Evolutionary conservation across 2,113 vertebrate genomes (phyloP).

Genomic region (Plestiodon gilberti): DNA sequence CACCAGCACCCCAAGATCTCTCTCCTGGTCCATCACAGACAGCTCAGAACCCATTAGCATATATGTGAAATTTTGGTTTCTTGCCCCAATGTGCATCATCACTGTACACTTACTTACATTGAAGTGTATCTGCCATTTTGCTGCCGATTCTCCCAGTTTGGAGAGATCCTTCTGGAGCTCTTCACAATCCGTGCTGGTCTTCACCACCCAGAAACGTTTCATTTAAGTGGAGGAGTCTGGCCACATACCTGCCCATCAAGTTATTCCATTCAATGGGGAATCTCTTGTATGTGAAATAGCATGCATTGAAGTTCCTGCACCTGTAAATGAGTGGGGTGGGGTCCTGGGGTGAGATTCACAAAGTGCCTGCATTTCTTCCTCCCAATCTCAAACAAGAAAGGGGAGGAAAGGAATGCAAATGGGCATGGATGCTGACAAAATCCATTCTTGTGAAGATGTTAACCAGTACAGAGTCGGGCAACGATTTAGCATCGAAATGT

Average conservation of each 20-base stretch:
- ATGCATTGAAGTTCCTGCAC: not conserved
- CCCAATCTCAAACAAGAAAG: not conserved
- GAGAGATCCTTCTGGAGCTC: too few relatives aligned
- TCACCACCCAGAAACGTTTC: too few relatives aligned
- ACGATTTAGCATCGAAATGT: constrained; percentile 1
- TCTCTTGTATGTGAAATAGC: not conserved
- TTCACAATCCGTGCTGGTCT: too few relatives aligned
- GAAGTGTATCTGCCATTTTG: too few relatives aligned
- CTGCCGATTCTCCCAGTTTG: too few relatives aligned
- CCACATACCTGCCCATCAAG: not conserved
- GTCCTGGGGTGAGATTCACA: not conserved
- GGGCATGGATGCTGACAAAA: constrained; percentile 5
- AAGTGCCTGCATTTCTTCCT: not conserved
- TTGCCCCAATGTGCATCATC: not conserved
- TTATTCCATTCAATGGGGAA: too few relatives aligned
- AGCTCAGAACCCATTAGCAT: too few relatives aligned
- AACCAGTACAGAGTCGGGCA: constrained; percentile 17
- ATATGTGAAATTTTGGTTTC: too few relatives aligned
- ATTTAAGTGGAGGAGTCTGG: not conserved
- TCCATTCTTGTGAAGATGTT: constrained; percentile 34
- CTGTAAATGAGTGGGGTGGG: not conserved
- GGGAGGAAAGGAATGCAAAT: constrained; percentile 9
- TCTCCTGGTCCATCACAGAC: too few relatives aligned
- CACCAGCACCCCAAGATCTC: too few relatives aligned
- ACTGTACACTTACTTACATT: too few relatives aligned